Evolutionary conservation across 2,113 vertebrate species (phyloP).

Genomic region (Machaerirhynchus nigripectus): DNA sequence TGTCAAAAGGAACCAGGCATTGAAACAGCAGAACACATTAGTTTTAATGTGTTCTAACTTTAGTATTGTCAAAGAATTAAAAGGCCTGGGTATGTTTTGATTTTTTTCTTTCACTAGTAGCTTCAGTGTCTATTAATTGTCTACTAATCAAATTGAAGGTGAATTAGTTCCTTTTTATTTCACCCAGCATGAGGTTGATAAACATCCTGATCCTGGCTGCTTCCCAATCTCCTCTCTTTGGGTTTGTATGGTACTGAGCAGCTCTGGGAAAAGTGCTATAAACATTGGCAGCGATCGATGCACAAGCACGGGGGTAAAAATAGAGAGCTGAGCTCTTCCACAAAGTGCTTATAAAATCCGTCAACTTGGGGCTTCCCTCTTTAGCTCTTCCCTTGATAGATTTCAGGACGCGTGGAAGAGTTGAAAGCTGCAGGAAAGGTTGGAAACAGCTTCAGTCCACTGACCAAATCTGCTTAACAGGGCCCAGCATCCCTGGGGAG

Average conservation of each 20-base stretch:
- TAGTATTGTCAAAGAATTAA: not conserved
- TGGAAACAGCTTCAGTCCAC: not conserved
- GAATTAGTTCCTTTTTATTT: not conserved
- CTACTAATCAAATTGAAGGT: not conserved
- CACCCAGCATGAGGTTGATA: not conserved
- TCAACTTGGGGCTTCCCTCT: not conserved
- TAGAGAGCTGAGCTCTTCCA: not conserved
- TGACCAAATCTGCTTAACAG: not conserved
- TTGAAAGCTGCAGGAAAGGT: not conserved
- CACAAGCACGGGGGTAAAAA: not conserved
- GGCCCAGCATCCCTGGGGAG: rapidly evolving
- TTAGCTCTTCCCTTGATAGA: not conserved
- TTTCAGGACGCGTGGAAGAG: not conserved
- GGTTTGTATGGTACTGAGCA: not conserved
- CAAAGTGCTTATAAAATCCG: not conserved
- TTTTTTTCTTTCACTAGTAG: not conserved
- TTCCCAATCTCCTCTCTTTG: not conserved
- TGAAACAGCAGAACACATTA: not conserved
- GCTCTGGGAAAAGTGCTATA: not conserved
- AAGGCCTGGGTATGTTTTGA: not conserved
- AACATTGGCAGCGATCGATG: not conserved
- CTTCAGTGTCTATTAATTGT: not conserved
- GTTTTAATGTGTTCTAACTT: not conserved
- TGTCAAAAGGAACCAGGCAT: not conserved
- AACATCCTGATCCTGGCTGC: not conserved